Evolutionary conservation across 2,797 vertebrate genomes (phyloP).

Genomic region (Sandelia bainsii): DNA sequence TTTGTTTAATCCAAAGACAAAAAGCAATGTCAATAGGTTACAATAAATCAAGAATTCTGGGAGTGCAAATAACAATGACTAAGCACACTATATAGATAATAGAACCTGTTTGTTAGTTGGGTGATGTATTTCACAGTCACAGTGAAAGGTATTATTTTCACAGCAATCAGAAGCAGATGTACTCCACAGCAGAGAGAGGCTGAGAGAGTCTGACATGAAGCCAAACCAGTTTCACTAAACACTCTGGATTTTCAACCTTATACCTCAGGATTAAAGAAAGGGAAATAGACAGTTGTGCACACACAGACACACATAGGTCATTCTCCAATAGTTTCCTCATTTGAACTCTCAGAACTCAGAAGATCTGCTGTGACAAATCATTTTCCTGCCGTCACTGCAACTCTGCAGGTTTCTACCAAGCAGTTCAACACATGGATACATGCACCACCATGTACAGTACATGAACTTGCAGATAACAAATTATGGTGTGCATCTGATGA

Average conservation of each 20-base stretch:
- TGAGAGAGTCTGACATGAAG: conserved; percentile 33
- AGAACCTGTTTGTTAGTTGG: conserved; percentile 35
- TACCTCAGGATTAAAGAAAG: conserved; percentile 42
- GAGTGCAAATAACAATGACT: conserved; percentile 29
- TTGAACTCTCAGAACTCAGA: conserved; percentile 52
- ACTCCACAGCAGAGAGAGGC: conserved; percentile 40
- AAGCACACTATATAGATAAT: conserved; percentile 21
- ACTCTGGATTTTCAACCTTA: conserved; percentile 31
- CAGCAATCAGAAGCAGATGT: conserved; percentile 66
- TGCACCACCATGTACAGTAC: neutral
- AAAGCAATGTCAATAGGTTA: neutral
- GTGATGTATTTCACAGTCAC: conserved; percentile 37
- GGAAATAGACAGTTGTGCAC: conserved; percentile 16
- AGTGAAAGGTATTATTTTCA: conserved; percentile 39
- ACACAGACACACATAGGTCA: conserved; percentile 28
- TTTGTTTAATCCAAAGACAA: conserved; percentile 9
- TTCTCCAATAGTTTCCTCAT: conserved; percentile 41
- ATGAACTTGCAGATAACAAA: conserved; percentile 9
- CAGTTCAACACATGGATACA: neutral
- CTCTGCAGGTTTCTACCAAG: conserved; percentile 17
- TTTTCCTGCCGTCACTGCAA: conserved; percentile 42
- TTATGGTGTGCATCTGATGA: neutral
- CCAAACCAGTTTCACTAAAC: conserved; percentile 52
- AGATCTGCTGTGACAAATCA: conserved; percentile 42
- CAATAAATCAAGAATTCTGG: conserved; percentile 16